Conservation (phyloP, 2,113 vertebrate species). For the Gymnarchus niloticus region DNA sequence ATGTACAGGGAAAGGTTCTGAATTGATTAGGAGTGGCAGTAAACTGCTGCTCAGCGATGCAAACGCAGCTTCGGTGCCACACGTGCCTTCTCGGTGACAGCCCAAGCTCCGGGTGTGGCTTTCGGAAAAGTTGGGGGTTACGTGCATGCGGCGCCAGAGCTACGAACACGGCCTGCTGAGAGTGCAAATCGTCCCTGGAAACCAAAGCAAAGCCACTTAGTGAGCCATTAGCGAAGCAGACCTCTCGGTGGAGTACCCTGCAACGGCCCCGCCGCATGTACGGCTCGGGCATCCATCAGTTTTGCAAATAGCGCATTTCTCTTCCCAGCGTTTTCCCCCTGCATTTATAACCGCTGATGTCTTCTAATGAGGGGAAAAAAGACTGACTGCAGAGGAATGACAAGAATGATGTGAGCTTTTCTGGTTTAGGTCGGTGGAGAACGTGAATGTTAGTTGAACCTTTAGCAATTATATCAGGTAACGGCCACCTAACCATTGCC, state of each 20-base stretch:
- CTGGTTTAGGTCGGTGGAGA: background rate
- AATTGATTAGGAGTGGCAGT: background rate
- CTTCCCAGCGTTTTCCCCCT: background rate
- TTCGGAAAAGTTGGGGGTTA: too few relatives aligned
- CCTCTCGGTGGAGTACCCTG: background rate
- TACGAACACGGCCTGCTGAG: too few relatives aligned
- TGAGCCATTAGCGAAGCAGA: background rate
- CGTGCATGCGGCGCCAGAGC: too few relatives aligned
- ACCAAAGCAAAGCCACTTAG: too few relatives aligned
- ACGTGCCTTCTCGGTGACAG: too few relatives aligned
- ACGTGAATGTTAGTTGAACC: background rate
- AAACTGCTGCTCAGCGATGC: background rate
- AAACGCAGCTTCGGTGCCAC: background rate
- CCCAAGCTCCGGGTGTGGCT: too few relatives aligned
- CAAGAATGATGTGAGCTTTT: background rate
- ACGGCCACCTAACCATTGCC: background rate
- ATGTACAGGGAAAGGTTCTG: background rate
- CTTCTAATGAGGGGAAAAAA: background rate
- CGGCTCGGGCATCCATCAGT: background rate
- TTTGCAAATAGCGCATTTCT: background rate
- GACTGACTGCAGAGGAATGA: background rate
- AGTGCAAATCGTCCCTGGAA: too few relatives aligned
- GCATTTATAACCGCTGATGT: background rate
- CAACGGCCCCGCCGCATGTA: background rate
- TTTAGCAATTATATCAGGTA: background rate